Evolutionary conservation across 2,888 invertebrate species (phyloP), one percentile per base, ranked within the genome.

Genomic region (Quadroppia sp.): DNA sequence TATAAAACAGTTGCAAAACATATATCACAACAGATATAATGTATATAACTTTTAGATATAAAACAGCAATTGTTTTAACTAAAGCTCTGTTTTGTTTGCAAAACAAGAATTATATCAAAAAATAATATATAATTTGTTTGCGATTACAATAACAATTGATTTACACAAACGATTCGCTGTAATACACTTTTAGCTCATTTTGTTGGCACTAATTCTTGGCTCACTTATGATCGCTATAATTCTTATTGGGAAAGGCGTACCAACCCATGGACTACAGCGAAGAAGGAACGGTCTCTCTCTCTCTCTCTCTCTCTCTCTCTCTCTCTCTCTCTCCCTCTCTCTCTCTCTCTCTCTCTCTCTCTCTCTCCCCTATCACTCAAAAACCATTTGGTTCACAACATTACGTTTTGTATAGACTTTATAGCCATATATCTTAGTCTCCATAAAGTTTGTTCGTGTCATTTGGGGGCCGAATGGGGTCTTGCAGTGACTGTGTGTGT

Each of bases 341-440:
- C 59, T 59, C 20, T 53, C 53, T 53, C 7, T 25, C 23, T 6
- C 6, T 50, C 9, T 11, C 28, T 53, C 53, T 53, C 7, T 25
- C 23, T 6, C 6, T 50, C 9, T 11, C 28, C 13, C 28, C 7
- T 11, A 59, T 59, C 59, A 30, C 59, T 59, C 20, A 59, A 32
- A 56, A 59, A 59, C 59, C 30, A 59, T 59, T 59, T 59, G 59
- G 28, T 30, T 2, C 59, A 17, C 59, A 28, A 59, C 30, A 59
- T 59, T 59, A 23, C 30, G 28, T 59, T 15, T 59, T 30, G 59
- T 30, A 7, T 4, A 20, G n/a, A 20, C 3, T 50, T 50, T 50
- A 7, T n/a, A 23, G 6, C 50, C 50, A 59, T 59, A 59, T 59
- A 59, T 59, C 59, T 59, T 59, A 30, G 6, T 59, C 59, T 28